Percentiles rank a stretch among this genome's conserved stretches.
Conservation (phyloP, 92 coral and sea anemone species). For the Phenganax marumi region DNA sequence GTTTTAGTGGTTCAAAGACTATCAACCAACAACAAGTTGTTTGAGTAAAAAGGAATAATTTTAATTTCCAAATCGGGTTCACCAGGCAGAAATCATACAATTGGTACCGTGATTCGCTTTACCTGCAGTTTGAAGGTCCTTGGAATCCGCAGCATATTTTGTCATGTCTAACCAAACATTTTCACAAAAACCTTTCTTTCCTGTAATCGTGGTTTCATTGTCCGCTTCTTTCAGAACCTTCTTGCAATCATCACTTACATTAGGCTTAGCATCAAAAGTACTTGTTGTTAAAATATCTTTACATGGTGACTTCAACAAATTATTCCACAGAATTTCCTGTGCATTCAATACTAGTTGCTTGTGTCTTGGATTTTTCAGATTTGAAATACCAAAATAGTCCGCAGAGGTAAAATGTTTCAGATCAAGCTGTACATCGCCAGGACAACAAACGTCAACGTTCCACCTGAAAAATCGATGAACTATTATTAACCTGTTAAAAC, state of each 20-base stretch:
- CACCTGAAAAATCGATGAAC: not conserved
- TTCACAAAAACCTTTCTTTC: not conserved
- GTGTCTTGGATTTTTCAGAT: not conserved
- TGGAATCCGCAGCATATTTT: constrained; percentile 12
- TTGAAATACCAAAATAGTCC: constrained; percentile 14
- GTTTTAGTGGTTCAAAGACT: too few species aligned
- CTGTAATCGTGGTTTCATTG: not conserved
- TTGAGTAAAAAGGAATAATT: too few species aligned
- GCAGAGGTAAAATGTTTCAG: not conserved
- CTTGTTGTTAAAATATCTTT: not conserved
- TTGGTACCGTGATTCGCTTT: not conserved
- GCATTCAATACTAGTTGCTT: not conserved
- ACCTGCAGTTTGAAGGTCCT: not conserved
- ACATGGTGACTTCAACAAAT: constrained; percentile 23
- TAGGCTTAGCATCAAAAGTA: not conserved
- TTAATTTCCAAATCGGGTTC: too few species aligned
- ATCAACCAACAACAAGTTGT: too few species aligned
- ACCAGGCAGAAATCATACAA: not conserved
- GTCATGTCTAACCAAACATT: constrained; percentile 2
- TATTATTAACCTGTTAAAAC: too few species aligned
- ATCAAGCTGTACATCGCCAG: not conserved
- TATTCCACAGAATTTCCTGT: not conserved
- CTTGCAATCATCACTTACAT: not conserved
- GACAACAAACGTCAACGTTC: not conserved
- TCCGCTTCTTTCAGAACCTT: not conserved